Conservation (phyloP, 2,888 invertebrate genomes). For the Pyrocoelia pectoralis region DNA sequence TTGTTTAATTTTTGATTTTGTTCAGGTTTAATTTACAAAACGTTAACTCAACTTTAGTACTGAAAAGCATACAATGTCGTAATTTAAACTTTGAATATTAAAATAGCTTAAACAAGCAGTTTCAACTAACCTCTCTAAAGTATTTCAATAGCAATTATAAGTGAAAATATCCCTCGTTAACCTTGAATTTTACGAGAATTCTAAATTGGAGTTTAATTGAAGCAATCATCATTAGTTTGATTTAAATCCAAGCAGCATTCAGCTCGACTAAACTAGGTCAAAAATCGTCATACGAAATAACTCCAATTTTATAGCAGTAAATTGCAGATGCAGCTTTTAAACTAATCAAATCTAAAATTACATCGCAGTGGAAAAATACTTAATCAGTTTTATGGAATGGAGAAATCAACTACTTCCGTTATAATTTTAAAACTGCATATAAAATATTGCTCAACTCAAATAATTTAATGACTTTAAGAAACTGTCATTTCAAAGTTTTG, state of each 20-base stretch:
- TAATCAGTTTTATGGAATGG: neutral
- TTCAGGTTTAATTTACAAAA: neutral
- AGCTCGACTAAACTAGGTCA: constrained; percentile 2
- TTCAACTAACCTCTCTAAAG: neutral
- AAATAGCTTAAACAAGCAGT: neutral
- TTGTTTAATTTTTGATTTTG: too few species aligned
- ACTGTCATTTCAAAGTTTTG: too few species aligned
- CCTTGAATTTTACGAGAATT: neutral
- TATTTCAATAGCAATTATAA: neutral
- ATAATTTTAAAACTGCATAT: neutral
- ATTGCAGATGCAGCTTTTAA: constrained; percentile 1
- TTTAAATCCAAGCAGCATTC: neutral
- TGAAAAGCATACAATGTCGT: neutral
- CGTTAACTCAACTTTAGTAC: neutral
- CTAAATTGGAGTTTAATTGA: constrained; percentile 1
- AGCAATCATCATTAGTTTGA: constrained; percentile 5
- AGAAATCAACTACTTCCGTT: neutral
- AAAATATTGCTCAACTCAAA: too few species aligned
- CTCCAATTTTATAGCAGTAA: neutral
- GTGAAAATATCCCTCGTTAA: neutral
- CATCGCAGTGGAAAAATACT: neutral
- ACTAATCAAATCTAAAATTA: neutral
- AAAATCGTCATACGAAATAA: neutral
- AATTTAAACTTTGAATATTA: neutral
- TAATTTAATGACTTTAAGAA: too few species aligned